phyloP scores from a whole-genome alignment of 92 coral and sea anemone species.

The Desmophyllum pertusum region DNA sequence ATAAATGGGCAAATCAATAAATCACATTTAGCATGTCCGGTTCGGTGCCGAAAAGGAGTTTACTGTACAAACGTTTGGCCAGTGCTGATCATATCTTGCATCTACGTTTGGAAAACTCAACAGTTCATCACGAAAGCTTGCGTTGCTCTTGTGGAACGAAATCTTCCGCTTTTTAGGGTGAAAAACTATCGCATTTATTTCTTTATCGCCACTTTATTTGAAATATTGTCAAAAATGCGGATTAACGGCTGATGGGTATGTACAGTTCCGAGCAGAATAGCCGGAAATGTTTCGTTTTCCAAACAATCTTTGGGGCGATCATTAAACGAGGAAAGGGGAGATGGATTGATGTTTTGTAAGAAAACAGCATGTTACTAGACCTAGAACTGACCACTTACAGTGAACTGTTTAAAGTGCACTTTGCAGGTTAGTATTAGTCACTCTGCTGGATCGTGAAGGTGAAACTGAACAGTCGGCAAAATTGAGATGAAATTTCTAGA shows the following conservation, averaged over 20 bases:
- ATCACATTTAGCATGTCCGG: slow-evolving; percentile 23
- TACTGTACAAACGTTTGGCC: slow-evolving; percentile 14
- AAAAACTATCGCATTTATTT: not conserved
- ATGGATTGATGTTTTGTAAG: slow-evolving; percentile 20
- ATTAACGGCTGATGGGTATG: slow-evolving; percentile 1
- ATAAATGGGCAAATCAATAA: slow-evolving; percentile 27
- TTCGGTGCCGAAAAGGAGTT: slow-evolving; percentile 6
- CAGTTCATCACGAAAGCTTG: slow-evolving; percentile 33
- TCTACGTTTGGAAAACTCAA: slow-evolving; percentile 32
- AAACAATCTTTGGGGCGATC: slow-evolving; percentile 31
- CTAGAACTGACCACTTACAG: not conserved
- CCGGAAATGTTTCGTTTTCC: slow-evolving; percentile 28
- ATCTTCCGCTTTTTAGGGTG: not conserved
- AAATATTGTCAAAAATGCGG: slow-evolving; percentile 5
- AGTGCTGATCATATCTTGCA: slow-evolving; percentile 18
- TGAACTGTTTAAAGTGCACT: slow-evolving; percentile 13
- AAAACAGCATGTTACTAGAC: slow-evolving; percentile 20
- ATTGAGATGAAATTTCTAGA: not conserved
- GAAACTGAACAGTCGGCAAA: not conserved
- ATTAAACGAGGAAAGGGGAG: slow-evolving; percentile 27
- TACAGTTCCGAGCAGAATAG: slow-evolving; percentile 11
- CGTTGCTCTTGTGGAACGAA: not conserved
- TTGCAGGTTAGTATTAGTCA: not conserved
- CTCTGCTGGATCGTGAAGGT: not conserved
- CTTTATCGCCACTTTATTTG: not conserved